These are phyloP conservation scores for Taeniopygia guttata DNA, from an alignment of 2,797 vertebrate species.

Conservation along the genomic window DNA sequence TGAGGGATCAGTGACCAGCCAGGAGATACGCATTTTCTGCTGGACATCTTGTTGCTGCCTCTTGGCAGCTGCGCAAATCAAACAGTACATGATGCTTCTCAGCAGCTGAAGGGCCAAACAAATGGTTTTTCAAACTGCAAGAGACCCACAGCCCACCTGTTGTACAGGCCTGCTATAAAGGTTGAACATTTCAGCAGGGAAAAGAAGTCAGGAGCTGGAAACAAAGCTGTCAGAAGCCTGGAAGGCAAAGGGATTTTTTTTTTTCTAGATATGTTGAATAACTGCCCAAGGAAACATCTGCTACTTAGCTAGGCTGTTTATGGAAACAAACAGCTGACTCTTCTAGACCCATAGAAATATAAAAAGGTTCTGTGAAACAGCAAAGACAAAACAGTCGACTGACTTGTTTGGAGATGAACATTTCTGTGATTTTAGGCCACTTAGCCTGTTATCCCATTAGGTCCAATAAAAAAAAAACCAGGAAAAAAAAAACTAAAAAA, in stretches of 20 bases:
- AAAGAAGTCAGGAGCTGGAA: conserved; percentile 60
- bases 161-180: conserved; percentile 47
- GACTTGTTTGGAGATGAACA: not conserved
- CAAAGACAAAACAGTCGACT: not conserved
- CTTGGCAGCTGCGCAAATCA: conserved; percentile 64
- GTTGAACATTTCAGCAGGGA: conserved; percentile 61
- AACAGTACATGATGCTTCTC: conserved; percentile 59
- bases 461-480: not conserved
- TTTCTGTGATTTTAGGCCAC: not conserved
- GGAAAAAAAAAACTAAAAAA: not conserved
- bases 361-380: not conserved
- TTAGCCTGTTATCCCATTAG: not conserved
- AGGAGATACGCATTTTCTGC: conserved; percentile 27
- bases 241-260: conserved; percentile 25
- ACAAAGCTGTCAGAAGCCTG: conserved; percentile 63
- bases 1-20: conserved; percentile 19
- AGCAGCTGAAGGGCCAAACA: conserved; percentile 66
- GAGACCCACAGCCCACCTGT: conserved; percentile 59
- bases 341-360: conserved; percentile 6
- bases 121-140: conserved; percentile 57
- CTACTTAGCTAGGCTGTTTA: conserved; percentile 53
- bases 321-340: conserved; percentile 58
- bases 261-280: conserved; percentile 58
- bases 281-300: conserved; percentile 67
- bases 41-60: conserved; percentile 60